Conservation (phyloP, 2,113 vertebrate genomes). For the Piprites chloris region DNA sequence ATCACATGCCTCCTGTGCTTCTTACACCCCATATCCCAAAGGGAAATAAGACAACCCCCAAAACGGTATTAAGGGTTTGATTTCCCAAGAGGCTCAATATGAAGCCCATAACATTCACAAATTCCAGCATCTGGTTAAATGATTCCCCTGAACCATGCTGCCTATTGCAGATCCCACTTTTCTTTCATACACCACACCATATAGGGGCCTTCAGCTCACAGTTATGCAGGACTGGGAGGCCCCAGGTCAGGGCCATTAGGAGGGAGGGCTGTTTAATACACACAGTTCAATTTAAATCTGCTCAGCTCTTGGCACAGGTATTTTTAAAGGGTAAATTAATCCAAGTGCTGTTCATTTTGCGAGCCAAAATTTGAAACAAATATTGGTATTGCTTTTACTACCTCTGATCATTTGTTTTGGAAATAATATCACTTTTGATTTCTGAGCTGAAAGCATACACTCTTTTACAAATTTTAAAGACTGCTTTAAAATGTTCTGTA, state of each 20-base stretch:
- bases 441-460: not conserved
- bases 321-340: not conserved
- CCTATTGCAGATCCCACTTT: not conserved
- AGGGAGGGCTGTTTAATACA: not conserved
- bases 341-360: not conserved
- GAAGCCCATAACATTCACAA: not conserved
- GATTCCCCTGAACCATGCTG: not conserved
- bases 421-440: not conserved
- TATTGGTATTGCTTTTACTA: not conserved
- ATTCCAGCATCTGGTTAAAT: not conserved
- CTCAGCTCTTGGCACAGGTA: not conserved
- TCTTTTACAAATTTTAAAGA: not conserved
- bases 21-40: not conserved
- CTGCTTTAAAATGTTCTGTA: not conserved
- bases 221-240: not conserved
- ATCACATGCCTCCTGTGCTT: fast-evolving
- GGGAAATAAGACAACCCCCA: not conserved
- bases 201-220: not conserved
- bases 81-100: not conserved
- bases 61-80: not conserved
- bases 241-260: not conserved
- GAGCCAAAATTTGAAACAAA: not conserved
- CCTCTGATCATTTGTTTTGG: not conserved
- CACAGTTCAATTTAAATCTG: not conserved
- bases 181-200: fast-evolving